A percentile compares a stretch with the other conserved stretches of the same genome.
phyloP scores from a whole-genome alignment of 1,140 invertebrate species.

The Calliphora vicina region DNA sequence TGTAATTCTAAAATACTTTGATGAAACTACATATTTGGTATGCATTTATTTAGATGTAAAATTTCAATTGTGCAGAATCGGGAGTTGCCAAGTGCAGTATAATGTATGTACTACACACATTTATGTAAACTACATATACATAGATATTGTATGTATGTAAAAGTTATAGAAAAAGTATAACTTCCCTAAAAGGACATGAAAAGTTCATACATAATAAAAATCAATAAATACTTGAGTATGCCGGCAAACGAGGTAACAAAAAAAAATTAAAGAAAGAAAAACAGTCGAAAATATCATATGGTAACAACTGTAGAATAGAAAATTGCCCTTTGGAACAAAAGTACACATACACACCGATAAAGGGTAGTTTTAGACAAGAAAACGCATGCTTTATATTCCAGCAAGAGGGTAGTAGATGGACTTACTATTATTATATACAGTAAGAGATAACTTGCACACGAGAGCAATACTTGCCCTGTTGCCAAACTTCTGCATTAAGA shows the following conservation, averaged over 20 bases:
- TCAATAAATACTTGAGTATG: slow-evolving; percentile 20
- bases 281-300: neutral
- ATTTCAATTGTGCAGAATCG: neutral
- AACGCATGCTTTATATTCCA: neutral
- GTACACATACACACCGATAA: neutral
- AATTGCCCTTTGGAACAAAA: slow-evolving; percentile 13
- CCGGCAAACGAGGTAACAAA: slow-evolving; percentile 11
- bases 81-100: slow-evolving; percentile 3
- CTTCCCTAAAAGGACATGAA: slow-evolving; percentile 33
- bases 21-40: too few relatives aligned
- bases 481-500: slow-evolving; percentile 13
- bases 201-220: slow-evolving; percentile 19
- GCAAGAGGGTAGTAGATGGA: neutral
- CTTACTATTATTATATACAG: neutral
- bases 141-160: neutral
- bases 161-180: slow-evolving; percentile 2
- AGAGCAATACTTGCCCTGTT: neutral
- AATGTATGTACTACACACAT: neutral
- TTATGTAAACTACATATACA: too few relatives aligned
- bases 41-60: too few relatives aligned
- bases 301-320: slow-evolving; percentile 7
- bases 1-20: neutral
- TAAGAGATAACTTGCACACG: neutral
- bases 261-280: neutral
- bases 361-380: neutral